Conservation (phyloP, 2,888 invertebrate species). For the Athetis lepigone region DNA sequence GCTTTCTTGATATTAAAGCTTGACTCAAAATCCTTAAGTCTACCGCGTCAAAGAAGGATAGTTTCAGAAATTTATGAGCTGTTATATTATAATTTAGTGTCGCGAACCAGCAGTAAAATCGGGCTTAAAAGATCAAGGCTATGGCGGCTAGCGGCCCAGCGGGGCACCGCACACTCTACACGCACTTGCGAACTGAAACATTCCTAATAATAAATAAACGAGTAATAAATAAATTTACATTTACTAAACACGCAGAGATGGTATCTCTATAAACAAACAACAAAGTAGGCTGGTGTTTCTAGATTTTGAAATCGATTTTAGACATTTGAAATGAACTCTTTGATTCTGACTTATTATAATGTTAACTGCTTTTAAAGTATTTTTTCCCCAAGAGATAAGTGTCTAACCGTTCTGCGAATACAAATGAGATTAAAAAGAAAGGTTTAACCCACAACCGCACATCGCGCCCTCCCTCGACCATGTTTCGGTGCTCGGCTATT, state of each 20-base stretch:
- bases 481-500: conserved; percentile 29
- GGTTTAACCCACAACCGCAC: conserved; percentile 29
- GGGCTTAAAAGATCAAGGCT: conserved; percentile 87
- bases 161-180: conserved; percentile 57
- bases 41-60: conserved; percentile 82
- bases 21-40: conserved; percentile 78
- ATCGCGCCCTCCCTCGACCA: conserved; percentile 19
- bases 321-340: neutral
- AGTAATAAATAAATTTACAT: neutral
- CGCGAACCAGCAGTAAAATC: conserved; percentile 84
- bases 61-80: conserved; percentile 88
- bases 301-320: neutral
- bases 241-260: neutral
- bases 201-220: conserved; percentile 11
- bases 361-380: neutral
- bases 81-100: conserved; percentile 90
- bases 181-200: conserved; percentile 40
- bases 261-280: neutral
- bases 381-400: conserved; percentile 13
- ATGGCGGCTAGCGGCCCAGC: conserved; percentile 60
- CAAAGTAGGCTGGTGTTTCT: neutral
- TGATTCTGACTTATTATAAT: neutral
- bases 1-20: conserved; percentile 65
- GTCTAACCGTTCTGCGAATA: neutral
- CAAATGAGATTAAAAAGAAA: conserved; percentile 29